A percentile compares a stretch with the other conserved stretches of the same genome.
These are phyloP conservation scores for Nasonovia ribisnigri DNA, from an alignment of 2,888 invertebrate species.

Conservation along the genomic window DNA sequence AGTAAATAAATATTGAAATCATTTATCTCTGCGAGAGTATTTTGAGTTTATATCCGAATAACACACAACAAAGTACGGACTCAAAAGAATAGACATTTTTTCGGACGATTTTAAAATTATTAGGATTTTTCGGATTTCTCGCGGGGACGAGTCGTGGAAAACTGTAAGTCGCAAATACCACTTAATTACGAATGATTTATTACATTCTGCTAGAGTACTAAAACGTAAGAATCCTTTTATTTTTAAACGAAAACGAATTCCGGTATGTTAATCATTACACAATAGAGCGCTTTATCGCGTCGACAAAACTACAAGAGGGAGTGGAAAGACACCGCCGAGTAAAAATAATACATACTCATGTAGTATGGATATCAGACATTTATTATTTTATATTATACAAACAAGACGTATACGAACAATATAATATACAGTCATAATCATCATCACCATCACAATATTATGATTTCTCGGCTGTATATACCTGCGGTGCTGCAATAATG, in stretches of 20 bases:
- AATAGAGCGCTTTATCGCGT: constrained; percentile 24
- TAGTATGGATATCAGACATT: too few relatives aligned
- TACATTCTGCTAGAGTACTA: not conserved
- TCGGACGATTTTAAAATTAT: constrained; percentile 20
- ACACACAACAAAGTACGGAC: not conserved
- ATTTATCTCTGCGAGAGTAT: not conserved
- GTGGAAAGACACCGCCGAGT: not conserved
- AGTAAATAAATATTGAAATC: not conserved
- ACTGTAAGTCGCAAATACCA: constrained; percentile 10
- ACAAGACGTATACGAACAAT: not conserved
- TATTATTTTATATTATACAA: not conserved
- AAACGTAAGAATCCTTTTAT: constrained; percentile 37
- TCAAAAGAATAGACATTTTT: not conserved
- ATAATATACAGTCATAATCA: not conserved
- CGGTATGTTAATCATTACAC: constrained; percentile 35
- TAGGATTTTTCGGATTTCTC: constrained; percentile 20
- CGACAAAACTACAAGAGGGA: constrained; percentile 20
- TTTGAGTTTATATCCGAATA: not conserved
- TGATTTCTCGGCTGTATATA: not conserved
- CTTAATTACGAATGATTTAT: constrained; percentile 54
- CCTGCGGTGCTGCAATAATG: not conserved
- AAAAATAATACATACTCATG: not conserved
- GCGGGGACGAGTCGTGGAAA: not conserved
- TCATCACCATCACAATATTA: not conserved
- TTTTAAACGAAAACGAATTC: constrained; percentile 44